Base-by-base conservation (phyloP, 2,797 vertebrate species). In the Molossus molossus region DNA sequence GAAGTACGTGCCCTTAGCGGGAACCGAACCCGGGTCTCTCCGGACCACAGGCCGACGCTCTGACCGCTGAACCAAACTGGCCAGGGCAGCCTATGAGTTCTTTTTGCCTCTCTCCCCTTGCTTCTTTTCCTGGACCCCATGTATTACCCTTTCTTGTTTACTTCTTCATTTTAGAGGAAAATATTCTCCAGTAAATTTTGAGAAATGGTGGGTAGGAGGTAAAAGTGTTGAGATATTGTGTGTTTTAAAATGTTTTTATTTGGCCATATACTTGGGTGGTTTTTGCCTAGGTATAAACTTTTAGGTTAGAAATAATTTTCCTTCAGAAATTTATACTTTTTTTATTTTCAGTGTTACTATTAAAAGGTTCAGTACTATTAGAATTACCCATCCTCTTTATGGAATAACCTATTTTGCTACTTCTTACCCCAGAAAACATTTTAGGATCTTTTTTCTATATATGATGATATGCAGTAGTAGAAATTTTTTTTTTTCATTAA, bases 241-340 rank as follows among this genome's bases (percentile, higher is more conserved):
- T 25, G 33, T 91, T 75, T 48, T 6, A 82, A 94, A 64, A 94
- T 72, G 9, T 58, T 27, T 83, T 87, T 58, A 75, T 92, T 69
- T 23, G 62, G 6, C 9, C 33, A 83, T 21, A 33, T 67, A 67
- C 14, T 48, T 90, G 23, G 13, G 40, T 90, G 25, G 2, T 84
- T n/a, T 75, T 91, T 82, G 60, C 5, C 10, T 58, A 86, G 17
- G 17, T 91, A 29, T 94, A 82, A 67, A 85, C 79, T 57, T 58
- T 75, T 72, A 72, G 9, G 12, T 62, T 85, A 67, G 53, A 70
- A 81, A 15, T 84, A 65, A 67, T 15, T 88, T 85, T 90, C 13
- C 6, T 40, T 62, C 3, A 33, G 11, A 72, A 77, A 84, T 57
- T 80, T 67, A 13, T 84, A 75, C 21, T 37, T 83, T 91, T 93